Conservation (phyloP, 2,797 vertebrate genomes). For the Coregonus sp. region DNA sequence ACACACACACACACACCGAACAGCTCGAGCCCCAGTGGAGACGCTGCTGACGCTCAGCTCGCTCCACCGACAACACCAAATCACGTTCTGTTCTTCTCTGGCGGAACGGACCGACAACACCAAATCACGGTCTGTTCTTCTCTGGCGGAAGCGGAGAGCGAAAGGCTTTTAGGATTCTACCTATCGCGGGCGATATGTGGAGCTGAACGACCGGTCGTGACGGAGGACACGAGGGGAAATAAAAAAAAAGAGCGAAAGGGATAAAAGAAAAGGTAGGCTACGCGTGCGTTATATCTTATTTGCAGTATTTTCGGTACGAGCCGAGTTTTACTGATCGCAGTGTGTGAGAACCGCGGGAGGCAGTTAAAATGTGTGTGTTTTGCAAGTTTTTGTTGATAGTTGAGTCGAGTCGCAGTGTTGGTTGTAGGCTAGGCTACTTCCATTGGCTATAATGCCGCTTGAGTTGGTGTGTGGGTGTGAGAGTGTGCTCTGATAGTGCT, state of each 20-base stretch:
- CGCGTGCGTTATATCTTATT: neutral
- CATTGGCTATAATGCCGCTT: neutral
- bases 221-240: neutral
- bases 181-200: neutral
- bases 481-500: conserved; percentile 26
- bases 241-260: neutral
- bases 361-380: neutral
- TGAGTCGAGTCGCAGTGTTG: neutral
- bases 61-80: neutral
- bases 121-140: neutral
- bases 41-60: neutral
- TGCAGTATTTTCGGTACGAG: neutral
- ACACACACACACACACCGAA: conserved; percentile 12
- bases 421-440: neutral
- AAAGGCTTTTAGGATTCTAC: neutral
- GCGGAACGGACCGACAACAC: neutral
- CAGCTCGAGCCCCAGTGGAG: neutral
- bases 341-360: neutral
- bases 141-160: neutral
- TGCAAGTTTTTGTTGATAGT: neutral
- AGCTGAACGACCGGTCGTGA: neutral
- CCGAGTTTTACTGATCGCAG: neutral
- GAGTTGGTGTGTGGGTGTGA: neutral
- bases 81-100: neutral
- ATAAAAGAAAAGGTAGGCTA: neutral